A percentile compares a stretch with the other conserved stretches of the same genome.
Evolutionary conservation across 1,140 invertebrate genomes (phyloP).

Genomic region (Pseudachorutes palmiensis): DNA sequence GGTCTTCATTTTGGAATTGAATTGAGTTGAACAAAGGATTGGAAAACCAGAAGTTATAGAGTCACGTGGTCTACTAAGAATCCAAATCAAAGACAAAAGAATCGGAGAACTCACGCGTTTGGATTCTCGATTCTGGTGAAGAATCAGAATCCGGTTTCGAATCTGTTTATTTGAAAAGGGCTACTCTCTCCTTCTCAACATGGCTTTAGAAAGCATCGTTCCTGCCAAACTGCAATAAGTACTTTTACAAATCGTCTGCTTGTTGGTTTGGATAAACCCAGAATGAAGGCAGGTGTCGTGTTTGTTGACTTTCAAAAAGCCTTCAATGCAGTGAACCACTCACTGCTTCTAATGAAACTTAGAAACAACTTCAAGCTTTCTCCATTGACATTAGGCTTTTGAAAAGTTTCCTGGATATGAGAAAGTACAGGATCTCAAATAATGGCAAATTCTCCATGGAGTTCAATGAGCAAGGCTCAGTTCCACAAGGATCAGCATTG

Average conservation of each 20-base stretch:
- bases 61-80: not conserved
- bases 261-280: not conserved
- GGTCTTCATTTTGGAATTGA: not conserved
- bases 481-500: slow-evolving; percentile 14
- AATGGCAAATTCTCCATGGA: not conserved
- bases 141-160: not conserved
- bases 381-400: not conserved
- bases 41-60: not conserved
- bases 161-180: not conserved
- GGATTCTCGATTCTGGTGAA: not conserved
- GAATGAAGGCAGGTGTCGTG: not conserved
- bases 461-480: not conserved
- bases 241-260: not conserved
- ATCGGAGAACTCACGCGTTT: no score
- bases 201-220: not conserved
- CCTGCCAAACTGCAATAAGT: slow-evolving; percentile 6
- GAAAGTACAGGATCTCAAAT: not conserved
- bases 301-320: slow-evolving; percentile 18
- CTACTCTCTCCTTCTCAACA: no score
- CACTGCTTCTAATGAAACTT: not conserved
- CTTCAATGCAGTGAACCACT: slow-evolving; percentile 1
- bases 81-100: slow-evolving; percentile 14
- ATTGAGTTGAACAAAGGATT: no score
- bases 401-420: not conserved
- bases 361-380: not conserved